Conservation (phyloP, 2,113 vertebrate genomes). For the Erpornis zantholeuca region DNA sequence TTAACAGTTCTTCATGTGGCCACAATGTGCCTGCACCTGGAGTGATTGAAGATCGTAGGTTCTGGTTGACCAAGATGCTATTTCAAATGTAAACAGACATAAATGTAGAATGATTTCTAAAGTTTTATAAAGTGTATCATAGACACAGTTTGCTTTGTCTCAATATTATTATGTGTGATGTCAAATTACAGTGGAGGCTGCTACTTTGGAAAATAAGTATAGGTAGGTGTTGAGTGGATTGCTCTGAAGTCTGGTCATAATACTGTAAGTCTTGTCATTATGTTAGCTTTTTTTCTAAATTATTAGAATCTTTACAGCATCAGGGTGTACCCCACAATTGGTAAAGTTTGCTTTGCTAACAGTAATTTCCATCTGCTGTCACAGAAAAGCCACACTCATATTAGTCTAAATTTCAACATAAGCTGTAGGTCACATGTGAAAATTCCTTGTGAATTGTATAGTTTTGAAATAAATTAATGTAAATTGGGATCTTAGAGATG, state of each 20-base stretch:
- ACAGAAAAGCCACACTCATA: neutral
- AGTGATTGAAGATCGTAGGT: neutral
- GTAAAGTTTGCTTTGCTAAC: neutral
- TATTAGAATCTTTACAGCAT: neutral
- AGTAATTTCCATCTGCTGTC: neutral
- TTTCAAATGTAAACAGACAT: neutral
- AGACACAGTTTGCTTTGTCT: neutral
- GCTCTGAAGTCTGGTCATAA: neutral
- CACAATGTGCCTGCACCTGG: neutral
- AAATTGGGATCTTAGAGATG: neutral
- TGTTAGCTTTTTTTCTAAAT: neutral
- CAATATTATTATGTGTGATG: neutral
- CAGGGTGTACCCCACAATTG: neutral
- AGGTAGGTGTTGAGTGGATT: neutral
- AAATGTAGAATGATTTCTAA: neutral
- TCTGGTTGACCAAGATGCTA: neutral
- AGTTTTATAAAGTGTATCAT: neutral
- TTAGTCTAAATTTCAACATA: neutral
- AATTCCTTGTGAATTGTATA: neutral
- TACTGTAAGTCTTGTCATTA: neutral
- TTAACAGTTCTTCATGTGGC: neutral
- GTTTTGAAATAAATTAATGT: constrained; percentile 9
- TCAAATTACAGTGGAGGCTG: neutral
- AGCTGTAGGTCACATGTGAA: neutral
- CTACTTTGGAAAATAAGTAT: neutral